Evolutionary conservation across 2,113 vertebrate species (phyloP), one percentile per base, ranked within the genome.

Genomic region (Hirundichthys speculiger): DNA sequence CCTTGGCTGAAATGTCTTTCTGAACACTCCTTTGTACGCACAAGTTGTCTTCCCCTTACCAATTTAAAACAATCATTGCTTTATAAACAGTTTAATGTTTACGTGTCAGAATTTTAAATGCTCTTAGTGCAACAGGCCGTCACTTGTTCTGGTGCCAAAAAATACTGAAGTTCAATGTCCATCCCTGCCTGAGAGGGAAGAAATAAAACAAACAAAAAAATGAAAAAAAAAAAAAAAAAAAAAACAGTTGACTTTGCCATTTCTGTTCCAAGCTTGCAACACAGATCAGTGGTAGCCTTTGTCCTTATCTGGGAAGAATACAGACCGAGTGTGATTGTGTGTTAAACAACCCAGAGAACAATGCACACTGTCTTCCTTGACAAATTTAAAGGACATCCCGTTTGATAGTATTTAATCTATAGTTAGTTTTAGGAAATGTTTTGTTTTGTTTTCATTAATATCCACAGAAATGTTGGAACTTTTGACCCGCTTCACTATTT

Each of bases 251-350:
- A 56, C 41, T 46, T 65, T 69, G 12, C 45, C 21, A 27, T 20
- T 27, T 73, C 64, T 40, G 48, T 69, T 76, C 13, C 38, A 27
- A 54, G 54, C 65, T 47, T 52, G 18, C 22, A 3, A 50, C 59
- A 74, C 53, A 59, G 14, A 80, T 72, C 51, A 55, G 48, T 43
- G 14, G 55, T 50, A 73, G 66, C 72, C 65, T 74, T 64, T 83
- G 63, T 72, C 55, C 47, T 50, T 46, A 61, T 48, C 56, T 49
- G 27, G 39, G 61, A 39, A 56, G 62, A 68, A 56, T 59, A 68
- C 61, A 60, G 30, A 89, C 72, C 86, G 73, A 69, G 50, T 43
- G 13, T 39, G 68, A 79, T 85, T 91, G 84, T 88, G 47, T 65
- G 64, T 68, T 50, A 57, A 75, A 68, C 39, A 15, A 51, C 16